A percentile compares a stretch with the other conserved stretches of the same genome.
Conservation (phyloP, 2,113 vertebrate species). For the Cryptomyrus ogoouensis region DNA sequence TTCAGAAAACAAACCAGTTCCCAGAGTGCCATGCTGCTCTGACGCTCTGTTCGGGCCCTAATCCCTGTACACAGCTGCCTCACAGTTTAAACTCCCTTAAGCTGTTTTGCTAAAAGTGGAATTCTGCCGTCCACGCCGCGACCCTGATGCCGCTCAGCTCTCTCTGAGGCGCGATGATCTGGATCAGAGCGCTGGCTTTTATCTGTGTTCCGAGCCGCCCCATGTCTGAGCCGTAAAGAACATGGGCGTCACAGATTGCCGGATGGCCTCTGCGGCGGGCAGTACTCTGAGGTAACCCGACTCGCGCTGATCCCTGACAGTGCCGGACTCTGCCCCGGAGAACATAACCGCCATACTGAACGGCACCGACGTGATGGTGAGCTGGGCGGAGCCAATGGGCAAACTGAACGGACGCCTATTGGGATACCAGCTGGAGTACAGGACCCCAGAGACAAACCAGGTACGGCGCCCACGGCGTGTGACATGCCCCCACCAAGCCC, state of each 20-base stretch:
- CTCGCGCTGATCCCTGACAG: conserved; percentile 46
- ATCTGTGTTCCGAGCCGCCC: not conserved
- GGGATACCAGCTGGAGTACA: conserved; percentile 76
- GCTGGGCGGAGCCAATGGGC: conserved; percentile 63
- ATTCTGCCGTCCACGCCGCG: not conserved
- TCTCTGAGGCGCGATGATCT: not conserved
- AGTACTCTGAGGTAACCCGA: not conserved
- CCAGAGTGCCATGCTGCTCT: not conserved
- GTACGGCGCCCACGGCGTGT: conserved; percentile 16
- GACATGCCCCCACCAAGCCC: not conserved
- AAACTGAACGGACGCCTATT: conserved; percentile 67
- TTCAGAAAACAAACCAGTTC: not conserved
- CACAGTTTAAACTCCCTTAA: not conserved
- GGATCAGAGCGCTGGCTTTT: not conserved
- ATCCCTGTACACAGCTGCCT: not conserved
- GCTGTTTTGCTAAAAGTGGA: not conserved
- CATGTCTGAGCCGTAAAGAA: not conserved
- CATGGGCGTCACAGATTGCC: not conserved
- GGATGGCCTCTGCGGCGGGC: not conserved
- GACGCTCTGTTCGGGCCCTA: not conserved
- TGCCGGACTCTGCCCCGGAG: conserved; percentile 66
- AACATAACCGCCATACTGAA: conserved; percentile 67
- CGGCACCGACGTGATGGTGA: conserved; percentile 63
- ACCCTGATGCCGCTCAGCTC: not conserved
- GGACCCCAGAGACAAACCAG: conserved; percentile 39